Evolutionary conservation across 1,140 invertebrate genomes (phyloP).

Genomic region (Notospermus geniculatus): DNA sequence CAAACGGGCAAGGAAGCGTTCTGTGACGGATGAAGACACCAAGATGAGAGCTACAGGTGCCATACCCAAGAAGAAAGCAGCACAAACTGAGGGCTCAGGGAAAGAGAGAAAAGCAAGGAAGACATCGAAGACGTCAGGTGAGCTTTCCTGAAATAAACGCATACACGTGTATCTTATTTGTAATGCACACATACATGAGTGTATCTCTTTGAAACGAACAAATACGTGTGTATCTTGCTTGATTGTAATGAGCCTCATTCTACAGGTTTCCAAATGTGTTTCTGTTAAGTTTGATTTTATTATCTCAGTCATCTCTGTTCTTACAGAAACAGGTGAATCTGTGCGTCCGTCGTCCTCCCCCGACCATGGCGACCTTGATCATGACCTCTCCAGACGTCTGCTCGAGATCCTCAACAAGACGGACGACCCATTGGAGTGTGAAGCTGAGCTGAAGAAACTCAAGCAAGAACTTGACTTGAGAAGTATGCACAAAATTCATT

Average conservation of each 20-base stretch:
- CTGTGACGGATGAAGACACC: constrained; percentile 18
- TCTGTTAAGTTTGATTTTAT: too few species aligned
- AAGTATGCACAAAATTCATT: constrained; percentile 34
- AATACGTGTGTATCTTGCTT: too few species aligned
- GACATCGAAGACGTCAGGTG: too few species aligned
- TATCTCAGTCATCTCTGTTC: too few species aligned
- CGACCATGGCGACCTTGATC: neutral
- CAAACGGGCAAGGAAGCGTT: neutral
- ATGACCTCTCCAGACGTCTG: constrained; percentile 26
- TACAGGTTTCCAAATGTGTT: too few species aligned
- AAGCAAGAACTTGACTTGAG: constrained; percentile 43
- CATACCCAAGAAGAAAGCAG: neutral
- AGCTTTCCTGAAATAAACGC: too few species aligned
- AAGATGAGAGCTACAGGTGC: neutral
- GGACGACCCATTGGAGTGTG: constrained; percentile 46
- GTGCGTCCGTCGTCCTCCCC: too few species aligned
- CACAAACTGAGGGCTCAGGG: neutral
- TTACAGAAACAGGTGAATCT: too few species aligned
- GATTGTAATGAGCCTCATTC: too few species aligned
- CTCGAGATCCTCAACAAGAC: constrained; percentile 36
- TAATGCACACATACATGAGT: too few species aligned
- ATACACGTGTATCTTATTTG: too few species aligned
- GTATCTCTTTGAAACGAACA: too few species aligned
- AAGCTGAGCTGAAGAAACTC: constrained; percentile 49
- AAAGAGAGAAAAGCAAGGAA: neutral